Evolutionary conservation across 2,113 vertebrate species (phyloP), one percentile per base, ranked within the genome.

Genomic region (Scatophagus argus): DNA sequence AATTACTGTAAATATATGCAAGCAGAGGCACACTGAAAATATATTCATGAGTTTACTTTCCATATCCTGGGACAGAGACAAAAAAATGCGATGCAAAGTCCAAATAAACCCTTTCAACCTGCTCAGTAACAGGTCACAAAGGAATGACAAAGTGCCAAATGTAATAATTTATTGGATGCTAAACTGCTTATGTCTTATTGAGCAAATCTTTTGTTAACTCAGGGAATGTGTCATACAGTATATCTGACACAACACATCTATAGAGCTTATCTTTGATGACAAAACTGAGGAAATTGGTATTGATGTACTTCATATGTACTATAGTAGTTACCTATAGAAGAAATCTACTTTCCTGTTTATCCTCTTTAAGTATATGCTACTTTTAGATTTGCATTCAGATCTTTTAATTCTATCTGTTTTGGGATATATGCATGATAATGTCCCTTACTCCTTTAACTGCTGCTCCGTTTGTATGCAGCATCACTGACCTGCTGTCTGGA

Each of bases 1-100:
- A 79, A 77, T 63, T 14, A 65, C 61, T 64, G 81, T 23, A 64
- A 68, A 75, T 66, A 68, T 49, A 55, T 65, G 36, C 44, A 62
- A 66, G 73, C 21, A 51, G 61, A 65, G 29, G 27, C 8, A 64
- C 32, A 63, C 64, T 58, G 46, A 47, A 72, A 76, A 62, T 49
- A 54, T 34, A 74, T 73, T 76, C 3, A 29, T 27, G 17, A 52
- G 49, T 27, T 47, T 61, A 17, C 29, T 47, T 25, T 52, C 19
- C 1, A 23, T 72, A 6, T 72, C 25, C 12, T 25, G 21, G 44
- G 32, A 68, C 64, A 69, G 17, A 61, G 13, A 59, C 23, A 39
- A 43, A 16, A 16, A 44, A 44, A 44, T 12, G 1, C 41, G 29
- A 66, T 11, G 54, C 44, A 38, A 81, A 61, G 44, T 43, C 13